These are phyloP conservation scores for Pelmatolapia mariae DNA, from an alignment of 2,113 vertebrate species.

Conservation along the genomic window DNA sequence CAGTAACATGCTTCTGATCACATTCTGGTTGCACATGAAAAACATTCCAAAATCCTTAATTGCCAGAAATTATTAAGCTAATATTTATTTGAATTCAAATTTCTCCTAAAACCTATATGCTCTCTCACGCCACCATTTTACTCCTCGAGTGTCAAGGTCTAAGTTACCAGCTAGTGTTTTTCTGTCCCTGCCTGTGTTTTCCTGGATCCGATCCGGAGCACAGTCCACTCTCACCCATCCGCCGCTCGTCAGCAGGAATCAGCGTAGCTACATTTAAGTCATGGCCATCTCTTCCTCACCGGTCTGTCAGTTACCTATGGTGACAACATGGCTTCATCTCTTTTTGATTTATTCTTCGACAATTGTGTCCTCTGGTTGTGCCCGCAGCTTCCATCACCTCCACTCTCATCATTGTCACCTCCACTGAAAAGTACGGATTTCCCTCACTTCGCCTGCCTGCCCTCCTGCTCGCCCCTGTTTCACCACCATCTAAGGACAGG, in stretches of 20 bases:
- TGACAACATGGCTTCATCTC: background rate
- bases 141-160: background rate
- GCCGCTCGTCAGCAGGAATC: background rate
- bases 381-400: background rate
- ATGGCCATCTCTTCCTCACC: background rate
- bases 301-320: background rate
- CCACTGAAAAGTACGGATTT: background rate
- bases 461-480: background rate
- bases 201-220: background rate
- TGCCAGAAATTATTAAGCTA: no score
- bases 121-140: no score
- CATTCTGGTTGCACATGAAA: background rate
- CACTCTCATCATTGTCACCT: background rate
- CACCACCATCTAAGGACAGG: background rate
- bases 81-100: no score
- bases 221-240: background rate
- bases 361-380: background rate
- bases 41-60: no score
- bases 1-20: background rate
- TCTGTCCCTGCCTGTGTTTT: background rate
- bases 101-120: no score
- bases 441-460: background rate
- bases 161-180: background rate
- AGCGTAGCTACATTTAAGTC: background rate
- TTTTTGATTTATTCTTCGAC: background rate